Base-by-base conservation (phyloP, 2,888 invertebrate species). In the Andrena minutula region DNA sequence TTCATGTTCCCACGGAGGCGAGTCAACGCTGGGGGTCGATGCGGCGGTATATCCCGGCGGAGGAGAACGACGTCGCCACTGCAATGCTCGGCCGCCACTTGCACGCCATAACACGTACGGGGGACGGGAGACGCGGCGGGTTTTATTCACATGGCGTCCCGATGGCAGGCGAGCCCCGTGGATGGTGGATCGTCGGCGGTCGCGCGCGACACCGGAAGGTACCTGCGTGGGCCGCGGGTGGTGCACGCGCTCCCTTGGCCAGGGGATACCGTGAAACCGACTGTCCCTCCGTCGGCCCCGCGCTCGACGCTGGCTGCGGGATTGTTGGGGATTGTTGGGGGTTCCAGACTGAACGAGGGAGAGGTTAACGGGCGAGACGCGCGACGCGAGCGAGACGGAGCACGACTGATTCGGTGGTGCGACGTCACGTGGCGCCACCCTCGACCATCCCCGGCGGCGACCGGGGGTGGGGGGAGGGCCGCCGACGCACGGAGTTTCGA, bases 1-100 rank as follows among this genome's bases (percentile, higher is more conserved):
- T 88, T 91, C 90, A 90, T 92, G 88, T 89, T 90, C 86, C 77
- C 51, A 72, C 26, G 68, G 78, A 47, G 60, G 68, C 61, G 79
- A 53, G 35, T 66, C 76, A 58, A 68, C 68, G 69, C 69, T 81
- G 73, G 76, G 28, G 69, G 77, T 79, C 74, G 69, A 74, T 75
- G 60, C 72, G 75, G 32, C 72, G 77, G 66, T 82, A 63, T 85
- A 80, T 78, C 74, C 79, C 79, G 73, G 66, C 73, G 70, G 28
- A 68, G 49, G 71, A 63, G 12, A 82, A 71, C 78, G 79, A 69
- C 72, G 56, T 23, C 23, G 60, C 53, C 78, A 78, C 75, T 79
- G 83, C 75, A 56, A 83, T 75, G 82, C 53, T 82, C 56, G 71
- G 35, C 82, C 86, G 73, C 63, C 71, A 82, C 75, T 79, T 79